Conservation (phyloP, 1,140 invertebrate species). For the Drosophila tristis region DNA sequence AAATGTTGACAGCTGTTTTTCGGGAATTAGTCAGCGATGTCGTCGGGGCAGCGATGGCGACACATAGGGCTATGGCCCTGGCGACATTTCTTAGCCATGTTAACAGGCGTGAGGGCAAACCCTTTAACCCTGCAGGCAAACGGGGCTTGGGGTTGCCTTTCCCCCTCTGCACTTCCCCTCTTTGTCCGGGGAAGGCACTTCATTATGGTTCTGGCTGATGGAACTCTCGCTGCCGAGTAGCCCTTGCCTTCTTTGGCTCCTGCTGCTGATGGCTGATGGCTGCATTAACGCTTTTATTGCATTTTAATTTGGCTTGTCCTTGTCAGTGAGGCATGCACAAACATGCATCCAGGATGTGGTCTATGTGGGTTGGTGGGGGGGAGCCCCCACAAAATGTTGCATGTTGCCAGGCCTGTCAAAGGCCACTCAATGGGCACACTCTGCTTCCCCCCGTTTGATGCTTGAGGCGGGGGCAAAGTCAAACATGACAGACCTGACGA, state of each 20-base stretch:
- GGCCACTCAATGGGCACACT: constrained; percentile 29
- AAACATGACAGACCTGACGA: constrained; percentile 66
- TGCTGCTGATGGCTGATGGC: constrained; percentile 19
- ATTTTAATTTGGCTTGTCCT: constrained; percentile 79
- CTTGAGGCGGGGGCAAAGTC: constrained; percentile 22
- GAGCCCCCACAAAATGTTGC: constrained; percentile 32
- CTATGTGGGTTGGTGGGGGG: constrained; percentile 9
- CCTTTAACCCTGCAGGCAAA: constrained; percentile 46
- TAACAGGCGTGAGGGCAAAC: constrained; percentile 63
- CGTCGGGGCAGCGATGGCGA: constrained; percentile 55
- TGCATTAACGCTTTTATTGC: constrained; percentile 79
- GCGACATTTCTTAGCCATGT: constrained; percentile 67
- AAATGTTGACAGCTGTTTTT: constrained; percentile 77
- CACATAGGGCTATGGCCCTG: constrained; percentile 60
- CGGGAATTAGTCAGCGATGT: constrained; percentile 76
- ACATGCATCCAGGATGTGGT: constrained; percentile 74
- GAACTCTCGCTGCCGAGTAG: neutral
- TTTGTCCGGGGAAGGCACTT: constrained; percentile 40
- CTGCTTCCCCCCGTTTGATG: neutral
- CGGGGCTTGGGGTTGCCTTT: no score
- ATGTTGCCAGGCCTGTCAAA: constrained; percentile 74
- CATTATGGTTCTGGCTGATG: constrained; percentile 47
- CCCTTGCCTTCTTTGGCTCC: neutral
- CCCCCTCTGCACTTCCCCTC: neutral
- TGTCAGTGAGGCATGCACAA: constrained; percentile 70